These are phyloP conservation scores for Sympetrum striolatum DNA, from an alignment of 2,888 invertebrate species.

Conservation along the genomic window DNA sequence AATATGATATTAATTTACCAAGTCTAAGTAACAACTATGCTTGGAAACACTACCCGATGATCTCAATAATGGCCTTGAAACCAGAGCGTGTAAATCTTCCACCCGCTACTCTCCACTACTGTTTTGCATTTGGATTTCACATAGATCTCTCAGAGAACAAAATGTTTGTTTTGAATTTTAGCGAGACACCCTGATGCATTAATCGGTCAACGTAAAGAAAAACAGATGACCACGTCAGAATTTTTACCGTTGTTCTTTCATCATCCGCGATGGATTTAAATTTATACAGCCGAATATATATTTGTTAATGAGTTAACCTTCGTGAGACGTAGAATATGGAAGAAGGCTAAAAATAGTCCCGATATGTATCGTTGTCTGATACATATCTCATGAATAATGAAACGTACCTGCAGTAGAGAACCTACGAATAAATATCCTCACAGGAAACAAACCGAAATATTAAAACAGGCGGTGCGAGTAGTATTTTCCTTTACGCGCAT, in stretches of 20 bases:
- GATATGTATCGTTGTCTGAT: neutral
- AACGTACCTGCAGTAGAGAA: neutral
- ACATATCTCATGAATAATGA: neutral
- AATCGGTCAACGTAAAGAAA: neutral
- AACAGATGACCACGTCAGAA: neutral
- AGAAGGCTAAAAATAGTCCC: neutral
- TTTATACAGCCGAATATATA: neutral
- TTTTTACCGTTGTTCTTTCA: neutral
- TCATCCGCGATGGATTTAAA: neutral
- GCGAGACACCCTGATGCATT: neutral
- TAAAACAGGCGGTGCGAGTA: too few species aligned
- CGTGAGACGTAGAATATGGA: neutral
- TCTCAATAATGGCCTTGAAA: too few species aligned
- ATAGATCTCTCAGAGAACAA: neutral
- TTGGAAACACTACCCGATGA: too few species aligned
- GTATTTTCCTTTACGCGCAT: too few species aligned
- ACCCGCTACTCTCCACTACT: neutral
- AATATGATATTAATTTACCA: too few species aligned
- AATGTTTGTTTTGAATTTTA: neutral
- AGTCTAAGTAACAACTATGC: too few species aligned
- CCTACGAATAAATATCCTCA: too few species aligned
- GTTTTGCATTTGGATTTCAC: neutral
- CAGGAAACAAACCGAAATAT: too few species aligned
- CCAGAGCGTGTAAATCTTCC: too few species aligned
- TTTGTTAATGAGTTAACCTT: neutral